Percentiles rank a stretch among this genome's conserved stretches.
These are phyloP conservation scores for Drosophila sturtevanti DNA, from an alignment of 1,140 invertebrate genomes.

Conservation along the genomic window DNA sequence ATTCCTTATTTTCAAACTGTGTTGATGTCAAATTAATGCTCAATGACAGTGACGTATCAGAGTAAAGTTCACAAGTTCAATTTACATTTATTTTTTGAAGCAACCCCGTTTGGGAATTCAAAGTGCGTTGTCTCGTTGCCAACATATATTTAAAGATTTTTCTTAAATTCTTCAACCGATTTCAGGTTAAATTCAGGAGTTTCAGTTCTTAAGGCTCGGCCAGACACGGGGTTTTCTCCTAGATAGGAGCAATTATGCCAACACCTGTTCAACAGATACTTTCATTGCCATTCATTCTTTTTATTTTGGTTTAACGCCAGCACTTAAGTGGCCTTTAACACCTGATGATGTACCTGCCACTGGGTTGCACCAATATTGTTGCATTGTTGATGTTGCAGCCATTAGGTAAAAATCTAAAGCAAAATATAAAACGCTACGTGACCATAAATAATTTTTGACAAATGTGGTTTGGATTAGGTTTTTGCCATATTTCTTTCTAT, in stretches of 20 bases:
- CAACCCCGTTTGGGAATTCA: too few species aligned
- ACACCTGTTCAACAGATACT: slow-evolving; percentile 23
- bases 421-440: slow-evolving; percentile 66
- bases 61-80: too few species aligned
- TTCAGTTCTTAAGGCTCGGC: background rate
- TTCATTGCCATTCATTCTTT: slow-evolving; percentile 21
- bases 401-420: slow-evolving; percentile 54
- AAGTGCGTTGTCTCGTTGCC: too few species aligned
- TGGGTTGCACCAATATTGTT: slow-evolving; percentile 34
- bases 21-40: too few species aligned
- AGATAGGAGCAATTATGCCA: slow-evolving; percentile 56
- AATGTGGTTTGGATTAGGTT: slow-evolving; percentile 52
- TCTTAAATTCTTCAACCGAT: too few species aligned
- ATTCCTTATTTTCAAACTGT: too few species aligned
- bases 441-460: slow-evolving; percentile 79
- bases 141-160: too few species aligned
- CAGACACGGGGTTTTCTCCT: slow-evolving; percentile 15
- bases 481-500: slow-evolving; percentile 13
- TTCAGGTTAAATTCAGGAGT: too few species aligned
- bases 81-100: too few species aligned
- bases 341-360: slow-evolving; percentile 52
- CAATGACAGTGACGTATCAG: too few species aligned
- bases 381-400: slow-evolving; percentile 36
- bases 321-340: slow-evolving; percentile 80
- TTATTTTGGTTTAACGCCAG: slow-evolving; percentile 49